A percentile compares a stretch with the other conserved stretches of the same genome.
Conservation (phyloP, 2,888 invertebrate genomes). For the Acanthosepion lycidas region DNA sequence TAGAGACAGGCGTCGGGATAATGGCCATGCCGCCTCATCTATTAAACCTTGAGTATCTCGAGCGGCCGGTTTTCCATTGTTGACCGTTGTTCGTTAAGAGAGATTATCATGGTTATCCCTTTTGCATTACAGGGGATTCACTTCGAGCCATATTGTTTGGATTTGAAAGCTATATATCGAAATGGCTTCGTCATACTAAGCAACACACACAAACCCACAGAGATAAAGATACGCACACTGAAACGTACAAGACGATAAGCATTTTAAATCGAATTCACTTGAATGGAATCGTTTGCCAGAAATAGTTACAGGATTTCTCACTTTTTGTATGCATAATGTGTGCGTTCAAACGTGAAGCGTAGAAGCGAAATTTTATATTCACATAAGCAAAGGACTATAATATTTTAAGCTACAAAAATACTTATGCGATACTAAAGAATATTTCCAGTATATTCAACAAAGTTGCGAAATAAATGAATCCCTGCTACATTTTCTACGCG, state of each 20-base stretch:
- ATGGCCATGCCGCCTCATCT: not conserved
- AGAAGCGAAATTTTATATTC: too few species aligned
- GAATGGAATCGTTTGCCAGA: not conserved
- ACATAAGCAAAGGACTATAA: too few species aligned
- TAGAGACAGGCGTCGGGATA: not conserved
- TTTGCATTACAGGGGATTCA: conserved; percentile 7
- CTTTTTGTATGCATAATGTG: not conserved
- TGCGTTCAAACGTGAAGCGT: not conserved
- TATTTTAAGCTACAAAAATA: too few species aligned
- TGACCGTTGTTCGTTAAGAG: conserved; percentile 33
- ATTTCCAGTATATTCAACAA: too few species aligned
- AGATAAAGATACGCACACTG: not conserved
- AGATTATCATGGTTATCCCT: not conserved
- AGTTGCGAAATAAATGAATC: too few species aligned
- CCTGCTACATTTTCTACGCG: too few species aligned
- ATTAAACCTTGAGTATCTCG: not conserved
- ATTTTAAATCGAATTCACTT: not conserved
- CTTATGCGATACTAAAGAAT: too few species aligned
- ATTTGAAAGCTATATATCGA: not conserved
- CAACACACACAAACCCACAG: not conserved
- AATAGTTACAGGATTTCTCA: not conserved
- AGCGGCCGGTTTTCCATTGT: not conserved
- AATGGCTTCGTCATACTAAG: not conserved
- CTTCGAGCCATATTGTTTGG: not conserved
- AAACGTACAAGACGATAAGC: not conserved